A percentile compares a stretch with the other conserved stretches of the same genome.
Evolutionary conservation across 2,888 invertebrate genomes (phyloP).

Genomic region (Temnothorax rugatulus): DNA sequence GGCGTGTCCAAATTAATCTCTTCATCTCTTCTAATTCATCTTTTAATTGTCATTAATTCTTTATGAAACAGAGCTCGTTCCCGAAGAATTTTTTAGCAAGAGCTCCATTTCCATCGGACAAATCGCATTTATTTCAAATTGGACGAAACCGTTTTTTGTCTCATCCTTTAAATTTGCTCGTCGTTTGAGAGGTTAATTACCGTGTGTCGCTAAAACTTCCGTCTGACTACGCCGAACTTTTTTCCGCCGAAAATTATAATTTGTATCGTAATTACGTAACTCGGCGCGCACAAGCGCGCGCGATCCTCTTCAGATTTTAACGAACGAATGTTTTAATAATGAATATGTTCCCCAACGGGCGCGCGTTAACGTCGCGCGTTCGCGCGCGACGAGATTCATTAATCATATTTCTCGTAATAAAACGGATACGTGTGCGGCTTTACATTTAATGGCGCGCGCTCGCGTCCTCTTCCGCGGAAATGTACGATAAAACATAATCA

Average conservation of each 20-base stretch:
- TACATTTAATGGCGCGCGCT: slow-evolving; percentile 39
- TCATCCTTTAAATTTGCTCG: slow-evolving; percentile 4
- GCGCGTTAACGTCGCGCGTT: slow-evolving; percentile 34
- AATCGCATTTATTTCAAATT: slow-evolving; percentile 24
- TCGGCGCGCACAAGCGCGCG: slow-evolving; percentile 1
- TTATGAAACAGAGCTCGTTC: background rate
- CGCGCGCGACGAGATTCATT: slow-evolving; percentile 49
- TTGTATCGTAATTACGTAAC: slow-evolving; percentile 40
- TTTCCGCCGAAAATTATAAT: slow-evolving; percentile 38
- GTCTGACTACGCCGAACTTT: slow-evolving; percentile 11
- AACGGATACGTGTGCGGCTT: slow-evolving; percentile 47
- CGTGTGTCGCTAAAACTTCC: slow-evolving; percentile 12
- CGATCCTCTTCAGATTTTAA: slow-evolving; percentile 47
- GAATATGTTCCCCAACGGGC: slow-evolving; percentile 34
- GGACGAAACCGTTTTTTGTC: background rate
- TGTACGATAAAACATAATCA: slow-evolving; percentile 48
- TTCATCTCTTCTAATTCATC: background rate
- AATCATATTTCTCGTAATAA: slow-evolving; percentile 55
- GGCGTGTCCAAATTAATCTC: background rate
- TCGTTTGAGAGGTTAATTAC: slow-evolving; percentile 20
- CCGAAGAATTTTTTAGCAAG: background rate
- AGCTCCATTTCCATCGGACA: background rate
- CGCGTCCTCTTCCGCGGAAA: slow-evolving; percentile 26
- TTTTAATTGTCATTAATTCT: slow-evolving; percentile 3
- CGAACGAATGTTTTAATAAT: slow-evolving; percentile 52